phyloP scores from a whole-genome alignment of 2,113 vertebrate genomes.

The Amphiprion ocellaris region DNA sequence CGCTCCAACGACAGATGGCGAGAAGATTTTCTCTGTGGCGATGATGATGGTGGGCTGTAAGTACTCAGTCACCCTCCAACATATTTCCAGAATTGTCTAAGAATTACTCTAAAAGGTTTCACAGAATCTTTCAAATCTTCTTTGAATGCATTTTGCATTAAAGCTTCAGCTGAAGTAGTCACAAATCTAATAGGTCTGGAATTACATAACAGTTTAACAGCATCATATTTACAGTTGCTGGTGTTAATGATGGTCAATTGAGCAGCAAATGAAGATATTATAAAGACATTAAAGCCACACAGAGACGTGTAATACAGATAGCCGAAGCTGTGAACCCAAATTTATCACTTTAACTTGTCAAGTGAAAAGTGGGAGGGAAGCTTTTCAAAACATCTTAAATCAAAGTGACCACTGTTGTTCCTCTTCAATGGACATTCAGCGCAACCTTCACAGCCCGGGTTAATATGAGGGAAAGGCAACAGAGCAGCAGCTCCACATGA shows the following conservation, averaged over 20 bases:
- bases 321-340: no score
- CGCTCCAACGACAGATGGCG: conserved; percentile 96
- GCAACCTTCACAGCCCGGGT: not conserved
- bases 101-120: not conserved
- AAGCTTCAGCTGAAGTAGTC: conserved; percentile 3
- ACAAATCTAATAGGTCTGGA: conserved; percentile 2
- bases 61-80: conserved; percentile 70
- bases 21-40: conserved; percentile 99
- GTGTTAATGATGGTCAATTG: conserved; percentile 20
- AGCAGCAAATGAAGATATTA: conserved; percentile 21
- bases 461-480: not conserved
- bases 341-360: no score
- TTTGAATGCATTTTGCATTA: not conserved
- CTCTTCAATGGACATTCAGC: not conserved
- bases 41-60: conserved; percentile 99
- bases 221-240: not conserved
- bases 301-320: not conserved
- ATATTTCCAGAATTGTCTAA: not conserved
- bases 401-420: no score
- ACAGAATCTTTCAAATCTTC: not conserved
- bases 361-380: no score
- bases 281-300: conserved; percentile 1
- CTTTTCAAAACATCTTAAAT: no score
- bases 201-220: conserved; percentile 18
- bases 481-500: not conserved